These are phyloP conservation scores for Crotalus helleri DNA, from an alignment of 2,113 vertebrate genomes.

Conservation along the genomic window DNA sequence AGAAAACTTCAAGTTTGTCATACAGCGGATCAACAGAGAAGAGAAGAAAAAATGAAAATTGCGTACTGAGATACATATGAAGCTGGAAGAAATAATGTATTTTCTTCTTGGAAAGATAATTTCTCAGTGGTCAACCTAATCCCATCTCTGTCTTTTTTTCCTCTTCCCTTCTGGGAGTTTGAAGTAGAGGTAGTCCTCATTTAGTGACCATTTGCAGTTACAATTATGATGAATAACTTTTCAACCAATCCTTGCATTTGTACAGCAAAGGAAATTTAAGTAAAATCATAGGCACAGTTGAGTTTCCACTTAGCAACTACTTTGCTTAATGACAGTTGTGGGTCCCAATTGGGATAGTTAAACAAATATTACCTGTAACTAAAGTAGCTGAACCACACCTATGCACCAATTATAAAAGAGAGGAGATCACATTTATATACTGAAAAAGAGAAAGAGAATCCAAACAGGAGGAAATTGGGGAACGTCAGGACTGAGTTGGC, in stretches of 20 bases:
- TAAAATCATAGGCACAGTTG: background rate
- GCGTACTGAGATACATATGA: background rate
- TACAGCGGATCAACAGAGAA: conserved; percentile 33
- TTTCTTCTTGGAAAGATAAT: background rate
- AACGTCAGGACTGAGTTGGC: background rate
- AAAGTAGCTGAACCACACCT: background rate
- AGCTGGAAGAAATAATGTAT: background rate
- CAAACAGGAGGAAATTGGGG: background rate
- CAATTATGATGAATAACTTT: background rate
- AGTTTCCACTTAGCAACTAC: background rate
- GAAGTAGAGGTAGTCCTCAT: background rate
- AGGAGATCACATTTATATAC: background rate
- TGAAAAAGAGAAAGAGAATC: background rate
- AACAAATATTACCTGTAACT: background rate
- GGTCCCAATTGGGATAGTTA: background rate
- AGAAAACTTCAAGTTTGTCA: conserved; percentile 53
- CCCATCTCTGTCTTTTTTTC: background rate
- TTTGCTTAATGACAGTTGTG: background rate
- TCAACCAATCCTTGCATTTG: background rate
- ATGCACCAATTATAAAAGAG: background rate
- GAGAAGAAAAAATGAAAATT: background rate
- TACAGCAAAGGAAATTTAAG: background rate
- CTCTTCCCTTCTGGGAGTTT: background rate
- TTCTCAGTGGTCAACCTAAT: background rate
- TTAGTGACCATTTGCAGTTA: background rate